Base-by-base conservation (phyloP, 2,113 vertebrate species). In the Pipa parva region DNA sequence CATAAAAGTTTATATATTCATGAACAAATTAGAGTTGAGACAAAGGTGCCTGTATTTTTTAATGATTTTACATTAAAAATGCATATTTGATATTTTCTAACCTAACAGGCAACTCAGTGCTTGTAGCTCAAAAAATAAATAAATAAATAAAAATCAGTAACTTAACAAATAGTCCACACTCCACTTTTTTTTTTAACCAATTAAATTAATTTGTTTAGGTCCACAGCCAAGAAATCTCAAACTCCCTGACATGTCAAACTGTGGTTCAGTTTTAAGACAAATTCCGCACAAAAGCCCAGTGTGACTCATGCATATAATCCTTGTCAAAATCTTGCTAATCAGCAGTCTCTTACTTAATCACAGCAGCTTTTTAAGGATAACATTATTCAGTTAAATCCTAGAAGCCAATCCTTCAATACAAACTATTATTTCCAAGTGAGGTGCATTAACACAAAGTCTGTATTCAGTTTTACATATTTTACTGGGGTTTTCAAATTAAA, bases 241-340 rank as follows among this genome's bases (percentile, higher is more conserved):
- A 56, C 76, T 82, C 72, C 75, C 79, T 75, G 72, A 73, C 71
- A 77, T 72, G 77, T 81, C 82, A 81, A 72, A 51, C 57, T 77
- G 68, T 50, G 28, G 60, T 76, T 84, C 28, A 59, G 68, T 74
- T 80, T 71, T 76, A 70, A 84, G 81, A 75, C 68, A 73, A 67
- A 84, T 86, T 85, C 79, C 77, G 82, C 26, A 73, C 76, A 75
- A 87, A 84, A 79, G 69, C 76, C 75, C 73, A 62, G 57, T 27
- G 75, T 84, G 79, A 83, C 75, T 85, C 73, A 79, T 83, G 84
- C 85, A 82, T 89, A 86, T 63, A 72, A 73, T 74, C 71, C 77
- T 83, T 83, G 80, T 88, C 88, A 84, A 83, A 87, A 75, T 79
- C 76, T 80, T 80, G 79, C 77, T 88, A 79, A 89, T 89, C 79